These are phyloP conservation scores for Clistopyga incitator DNA, from an alignment of 2,888 invertebrate species.

Conservation along the genomic window DNA sequence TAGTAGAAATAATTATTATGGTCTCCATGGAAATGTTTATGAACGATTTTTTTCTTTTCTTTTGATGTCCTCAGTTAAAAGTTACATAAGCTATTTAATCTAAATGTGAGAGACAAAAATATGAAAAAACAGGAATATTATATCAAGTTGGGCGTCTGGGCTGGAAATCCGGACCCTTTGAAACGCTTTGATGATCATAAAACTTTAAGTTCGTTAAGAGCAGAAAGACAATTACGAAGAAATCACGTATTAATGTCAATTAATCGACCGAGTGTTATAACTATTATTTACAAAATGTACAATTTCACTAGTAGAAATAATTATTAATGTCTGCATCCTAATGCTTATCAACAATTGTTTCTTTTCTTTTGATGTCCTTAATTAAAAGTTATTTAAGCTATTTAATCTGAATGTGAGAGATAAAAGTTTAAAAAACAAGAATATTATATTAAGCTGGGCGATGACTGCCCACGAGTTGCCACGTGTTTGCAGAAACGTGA, in stretches of 20 bases:
- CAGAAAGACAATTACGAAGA: not conserved
- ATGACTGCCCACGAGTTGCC: no score
- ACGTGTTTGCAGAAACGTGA: conserved; percentile 40
- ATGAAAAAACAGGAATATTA: not conserved
- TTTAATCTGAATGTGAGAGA: not conserved
- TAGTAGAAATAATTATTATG: not conserved
- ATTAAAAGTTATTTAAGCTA: not conserved
- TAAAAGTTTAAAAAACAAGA: not conserved
- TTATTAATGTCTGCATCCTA: not conserved
- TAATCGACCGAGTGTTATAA: not conserved
- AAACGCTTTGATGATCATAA: no score
- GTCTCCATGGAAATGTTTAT: not conserved
- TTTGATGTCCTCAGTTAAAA: not conserved
- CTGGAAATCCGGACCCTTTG: no score
- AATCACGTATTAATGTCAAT: not conserved
- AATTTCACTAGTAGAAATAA: not conserved
- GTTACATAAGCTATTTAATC: not conserved
- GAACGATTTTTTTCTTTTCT: not conserved
- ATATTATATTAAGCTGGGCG: not conserved
- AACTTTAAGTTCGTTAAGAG: not conserved
- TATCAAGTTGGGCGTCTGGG: no score
- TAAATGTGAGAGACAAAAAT: not conserved
- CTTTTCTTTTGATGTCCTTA: not conserved
- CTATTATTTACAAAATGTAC: not conserved
- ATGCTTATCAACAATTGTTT: not conserved